Conservation (phyloP, 2,113 vertebrate species). For the Hippocampus barbouri region DNA sequence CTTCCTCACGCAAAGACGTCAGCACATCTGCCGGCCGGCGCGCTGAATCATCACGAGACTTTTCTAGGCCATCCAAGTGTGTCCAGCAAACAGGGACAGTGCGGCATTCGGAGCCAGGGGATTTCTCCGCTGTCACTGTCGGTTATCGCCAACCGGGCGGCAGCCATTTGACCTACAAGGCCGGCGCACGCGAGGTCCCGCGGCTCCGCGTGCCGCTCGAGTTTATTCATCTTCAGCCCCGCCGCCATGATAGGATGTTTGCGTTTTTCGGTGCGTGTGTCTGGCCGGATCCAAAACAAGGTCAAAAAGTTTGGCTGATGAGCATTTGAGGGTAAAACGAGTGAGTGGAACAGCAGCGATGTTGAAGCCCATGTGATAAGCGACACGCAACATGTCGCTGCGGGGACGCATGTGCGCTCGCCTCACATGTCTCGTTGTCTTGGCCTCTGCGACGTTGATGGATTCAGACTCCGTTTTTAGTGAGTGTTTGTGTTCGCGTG, state of each 20-base stretch:
- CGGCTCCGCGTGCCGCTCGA: neutral
- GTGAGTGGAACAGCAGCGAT: neutral
- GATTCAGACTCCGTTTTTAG: no score
- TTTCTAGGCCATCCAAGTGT: conserved; percentile 54
- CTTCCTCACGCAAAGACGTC: neutral
- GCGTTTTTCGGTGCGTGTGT: neutral
- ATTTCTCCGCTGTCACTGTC: conserved; percentile 38
- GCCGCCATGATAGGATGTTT: neutral
- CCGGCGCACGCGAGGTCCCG: conserved; percentile 37
- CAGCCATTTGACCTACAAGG: conserved; percentile 30
- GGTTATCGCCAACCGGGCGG: conserved; percentile 12
- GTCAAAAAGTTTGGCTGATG: neutral
- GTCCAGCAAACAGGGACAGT: conserved; percentile 17
- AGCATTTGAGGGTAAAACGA: neutral
- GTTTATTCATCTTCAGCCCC: conserved; percentile 15
- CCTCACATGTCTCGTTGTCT: neutral
- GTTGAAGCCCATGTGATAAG: neutral
- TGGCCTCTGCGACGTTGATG: neutral
- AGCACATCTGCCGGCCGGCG: conserved; percentile 30
- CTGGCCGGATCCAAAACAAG: no score
- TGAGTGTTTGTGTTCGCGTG: conserved; percentile 8
- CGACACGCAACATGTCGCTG: neutral
- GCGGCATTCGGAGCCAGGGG: conserved; percentile 30
- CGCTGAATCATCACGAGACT: conserved; percentile 41
- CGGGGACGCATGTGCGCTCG: no score